phyloP scores from a whole-genome alignment of 1,140 invertebrate genomes.

The Lamellibrachia luymesi region DNA sequence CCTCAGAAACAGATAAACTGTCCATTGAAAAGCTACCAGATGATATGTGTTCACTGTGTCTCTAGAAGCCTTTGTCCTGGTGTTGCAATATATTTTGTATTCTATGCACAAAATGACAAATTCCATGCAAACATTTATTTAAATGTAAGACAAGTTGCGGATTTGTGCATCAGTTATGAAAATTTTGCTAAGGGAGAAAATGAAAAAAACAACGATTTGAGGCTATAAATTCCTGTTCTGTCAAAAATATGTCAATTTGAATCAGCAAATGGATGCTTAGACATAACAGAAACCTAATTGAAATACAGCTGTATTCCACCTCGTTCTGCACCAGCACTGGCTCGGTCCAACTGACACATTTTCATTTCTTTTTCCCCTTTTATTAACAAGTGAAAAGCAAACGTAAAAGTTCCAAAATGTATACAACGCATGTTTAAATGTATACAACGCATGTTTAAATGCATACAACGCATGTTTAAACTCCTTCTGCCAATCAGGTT shows the following conservation, averaged over 20 bases:
- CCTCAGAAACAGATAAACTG: background rate
- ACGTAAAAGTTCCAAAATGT: background rate
- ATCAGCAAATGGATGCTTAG: background rate
- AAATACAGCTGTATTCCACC: background rate
- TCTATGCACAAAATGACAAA: background rate
- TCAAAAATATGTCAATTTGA: background rate
- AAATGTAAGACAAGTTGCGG: conserved; percentile 14
- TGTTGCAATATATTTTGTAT: background rate
- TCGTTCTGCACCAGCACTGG: too few relatives aligned
- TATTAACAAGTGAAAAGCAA: background rate
- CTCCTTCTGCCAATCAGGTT: too few relatives aligned
- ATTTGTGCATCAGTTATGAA: conserved; percentile 16
- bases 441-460: background rate
- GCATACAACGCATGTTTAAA: too few relatives aligned
- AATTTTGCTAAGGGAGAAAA: conserved; percentile 6
- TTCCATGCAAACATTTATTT: background rate
- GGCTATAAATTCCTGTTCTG: background rate
- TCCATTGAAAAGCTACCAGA: too few relatives aligned
- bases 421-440: background rate
- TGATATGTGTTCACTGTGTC: too few relatives aligned
- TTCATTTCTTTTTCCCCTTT: background rate
- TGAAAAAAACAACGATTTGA: background rate
- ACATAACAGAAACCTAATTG: background rate
- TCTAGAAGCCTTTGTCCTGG: background rate
- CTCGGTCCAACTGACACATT: background rate